Conservation (phyloP, 2,113 vertebrate species). For the Pterocles gutturalis region DNA sequence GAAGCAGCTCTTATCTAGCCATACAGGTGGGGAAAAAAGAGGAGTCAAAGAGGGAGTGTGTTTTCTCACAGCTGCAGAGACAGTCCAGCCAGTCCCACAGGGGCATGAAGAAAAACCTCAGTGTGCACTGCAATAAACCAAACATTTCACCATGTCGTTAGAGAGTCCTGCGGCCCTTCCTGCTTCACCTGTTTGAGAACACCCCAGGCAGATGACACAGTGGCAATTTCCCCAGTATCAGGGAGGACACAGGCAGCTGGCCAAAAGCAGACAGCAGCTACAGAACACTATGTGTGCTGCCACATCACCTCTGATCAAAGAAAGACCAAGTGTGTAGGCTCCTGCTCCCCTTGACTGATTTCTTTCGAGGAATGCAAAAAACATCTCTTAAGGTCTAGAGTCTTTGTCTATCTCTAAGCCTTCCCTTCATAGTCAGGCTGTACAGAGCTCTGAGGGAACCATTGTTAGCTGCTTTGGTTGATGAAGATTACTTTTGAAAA, state of each 20-base stretch:
- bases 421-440: background rate
- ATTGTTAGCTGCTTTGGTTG: accelerated
- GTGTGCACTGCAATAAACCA: background rate
- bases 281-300: background rate
- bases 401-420: background rate
- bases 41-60: background rate
- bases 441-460: background rate
- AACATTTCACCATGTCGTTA: background rate
- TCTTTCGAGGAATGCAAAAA: background rate
- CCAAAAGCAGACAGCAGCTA: background rate
- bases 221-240: background rate
- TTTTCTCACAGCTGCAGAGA: background rate
- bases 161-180: background rate
- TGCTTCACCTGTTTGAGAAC: background rate
- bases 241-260: background rate
- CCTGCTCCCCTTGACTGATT: background rate
- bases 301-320: background rate
- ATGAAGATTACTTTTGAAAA: background rate
- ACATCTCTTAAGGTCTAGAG: background rate
- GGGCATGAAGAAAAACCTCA: background rate
- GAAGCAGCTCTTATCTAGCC: background rate
- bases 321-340: background rate
- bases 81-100: background rate
- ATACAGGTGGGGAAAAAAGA: background rate
- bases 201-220: background rate